Base-by-base conservation (phyloP, 1,140 invertebrate genomes). In the Melanaphis sacchari region DNA sequence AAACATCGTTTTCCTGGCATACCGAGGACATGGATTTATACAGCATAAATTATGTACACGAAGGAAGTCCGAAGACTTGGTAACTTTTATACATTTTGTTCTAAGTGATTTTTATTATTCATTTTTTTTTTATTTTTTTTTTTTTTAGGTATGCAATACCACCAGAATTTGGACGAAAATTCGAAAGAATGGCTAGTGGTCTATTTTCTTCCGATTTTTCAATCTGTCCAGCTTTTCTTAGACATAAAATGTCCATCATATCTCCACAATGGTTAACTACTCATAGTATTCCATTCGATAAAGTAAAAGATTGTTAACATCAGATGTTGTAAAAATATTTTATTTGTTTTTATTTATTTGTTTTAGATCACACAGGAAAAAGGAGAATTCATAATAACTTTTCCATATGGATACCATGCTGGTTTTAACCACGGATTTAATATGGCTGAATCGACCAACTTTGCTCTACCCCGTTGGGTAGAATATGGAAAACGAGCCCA, bases 21-120 rank as follows among this genome's bases (percentile, higher is more conserved):
- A 99, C 99, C 0, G 99, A 99, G 95, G 99, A 99, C 94, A 99
- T 99, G 99, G 99, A 99, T 96, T 95, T 99, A 0, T 99, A 99
- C 95, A 99, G 98, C 0, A 99, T 99, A 93, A 99, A 99, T 95
- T 99, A 99, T 96, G 95, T 99, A 36, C 99, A 99, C 95, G 99
- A 98, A 96, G 98, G 98, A 43, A 97, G 97, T 9, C 99, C 99
- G 0, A 99, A 99, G 95, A 99, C 98, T 0, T 99, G 99, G 99
- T 96, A 96, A 94, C 81, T 87, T 81, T 91, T 90, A 36, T 18
- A 18, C 2, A 21, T 26, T 40, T 54, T 41, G 5, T 41, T 3
- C 0, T 85, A 11, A 40, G 24, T 43, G 26, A 81, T 93, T 66
- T 49, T 87, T 49, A 18, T 85, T 36, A 76, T 84, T 9, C 24